Percentiles rank a stretch among this genome's conserved stretches.
phyloP scores from a whole-genome alignment of 2,888 invertebrate genomes.

The Lasioglossum pauxillum region DNA sequence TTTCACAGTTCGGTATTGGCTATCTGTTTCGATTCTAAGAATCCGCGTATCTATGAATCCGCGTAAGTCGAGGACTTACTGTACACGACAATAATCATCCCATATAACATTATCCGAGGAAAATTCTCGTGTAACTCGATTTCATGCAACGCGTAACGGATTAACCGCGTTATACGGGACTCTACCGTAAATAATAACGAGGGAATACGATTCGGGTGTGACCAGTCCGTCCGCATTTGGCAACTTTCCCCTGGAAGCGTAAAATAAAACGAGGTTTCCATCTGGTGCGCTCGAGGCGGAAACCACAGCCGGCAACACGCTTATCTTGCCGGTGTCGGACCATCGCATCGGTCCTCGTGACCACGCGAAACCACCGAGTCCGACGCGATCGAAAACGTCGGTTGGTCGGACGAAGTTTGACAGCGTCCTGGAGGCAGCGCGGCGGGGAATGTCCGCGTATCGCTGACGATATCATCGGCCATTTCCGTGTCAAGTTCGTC shows the following conservation, averaged over 20 bases:
- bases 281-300: not conserved
- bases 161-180: no score
- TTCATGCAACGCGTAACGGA: no score
- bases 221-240: not conserved
- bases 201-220: not conserved
- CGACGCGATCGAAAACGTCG: constrained; percentile 12
- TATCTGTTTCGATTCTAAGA: no score
- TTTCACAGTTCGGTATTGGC: no score
- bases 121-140: no score
- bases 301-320: not conserved
- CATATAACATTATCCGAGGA: no score
- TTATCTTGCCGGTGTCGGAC: not conserved
- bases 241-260: not conserved
- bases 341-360: not conserved
- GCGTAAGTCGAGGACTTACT: no score
- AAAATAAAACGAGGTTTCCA: not conserved
- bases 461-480: constrained; percentile 21
- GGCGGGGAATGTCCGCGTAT: not conserved
- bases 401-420: not conserved
- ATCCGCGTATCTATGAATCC: no score
- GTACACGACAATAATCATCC: no score
- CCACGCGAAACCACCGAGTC: not conserved
- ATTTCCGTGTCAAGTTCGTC: constrained; percentile 16
- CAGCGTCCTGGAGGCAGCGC: constrained; percentile 11
- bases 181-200: not conserved